phyloP scores from a whole-genome alignment of 1,140 invertebrate genomes.

The Micrasema minimum region DNA sequence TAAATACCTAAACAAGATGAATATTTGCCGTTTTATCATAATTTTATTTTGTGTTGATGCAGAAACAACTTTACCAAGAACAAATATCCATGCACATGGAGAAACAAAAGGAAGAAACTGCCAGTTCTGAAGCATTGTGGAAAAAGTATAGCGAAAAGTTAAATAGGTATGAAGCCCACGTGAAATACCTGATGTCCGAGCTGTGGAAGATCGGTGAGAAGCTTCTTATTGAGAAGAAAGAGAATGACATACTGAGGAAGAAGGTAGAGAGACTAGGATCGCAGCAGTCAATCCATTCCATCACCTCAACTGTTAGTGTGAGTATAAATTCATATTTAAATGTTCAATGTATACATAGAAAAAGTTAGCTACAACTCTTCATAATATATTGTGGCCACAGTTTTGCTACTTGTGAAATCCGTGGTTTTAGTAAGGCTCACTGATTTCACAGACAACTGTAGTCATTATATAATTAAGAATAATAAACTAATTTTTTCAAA shows the following conservation, averaged over 20 bases:
- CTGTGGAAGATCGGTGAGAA: slow-evolving; percentile 71
- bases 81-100: slow-evolving; percentile 65
- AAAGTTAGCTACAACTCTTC: no score
- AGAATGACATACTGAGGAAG: slow-evolving; percentile 65
- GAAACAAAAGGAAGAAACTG: slow-evolving; percentile 61
- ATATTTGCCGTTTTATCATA: no score
- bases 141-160: slow-evolving; percentile 67
- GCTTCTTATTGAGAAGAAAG: slow-evolving; percentile 67
- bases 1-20: no score
- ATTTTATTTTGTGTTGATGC: slow-evolving; percentile 1
- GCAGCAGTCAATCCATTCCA: slow-evolving; percentile 43
- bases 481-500: no score
- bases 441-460: no score
- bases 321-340: slow-evolving; percentile 15
- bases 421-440: no score
- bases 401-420: no score
- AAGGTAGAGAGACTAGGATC: slow-evolving; percentile 47
- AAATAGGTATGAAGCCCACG: slow-evolving; percentile 68
- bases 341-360: no score
- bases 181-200: slow-evolving; percentile 66
- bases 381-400: no score
- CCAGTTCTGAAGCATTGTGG: slow-evolving; percentile 62
- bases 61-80: slow-evolving; percentile 68
- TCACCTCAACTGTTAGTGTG: slow-evolving; percentile 41
- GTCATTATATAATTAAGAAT: no score